Evolutionary conservation across 2,888 invertebrate species (phyloP), one percentile per base, ranked within the genome.

Genomic region (Drosophila neonasuta): DNA sequence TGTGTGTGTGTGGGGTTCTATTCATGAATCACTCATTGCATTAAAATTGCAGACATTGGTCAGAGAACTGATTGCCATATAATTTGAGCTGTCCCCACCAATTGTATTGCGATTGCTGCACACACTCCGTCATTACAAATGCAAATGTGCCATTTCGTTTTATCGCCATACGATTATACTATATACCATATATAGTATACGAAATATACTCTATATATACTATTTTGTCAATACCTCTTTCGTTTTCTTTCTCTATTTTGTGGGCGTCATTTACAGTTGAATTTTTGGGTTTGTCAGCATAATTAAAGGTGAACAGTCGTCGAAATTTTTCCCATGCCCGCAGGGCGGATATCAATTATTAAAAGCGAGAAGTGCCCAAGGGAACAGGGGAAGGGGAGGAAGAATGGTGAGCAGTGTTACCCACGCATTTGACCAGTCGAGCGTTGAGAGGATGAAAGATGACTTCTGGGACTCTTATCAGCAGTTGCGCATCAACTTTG

Each of bases 61-160:
- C 68, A 58, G n/a, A 41, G 36, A 58, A 59, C 75, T 73, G 78
- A 82, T 80, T 82, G 67, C 75, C 55, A 77, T 82, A 82, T 77
- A 82, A 82, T 80, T 82, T 74, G 57, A 63, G 51, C 69, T 63
- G 74, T 69, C 77, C 68, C 59, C 77, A 63, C 52, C 68, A 75
- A 71, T 74, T 67, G 70, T 46, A 10, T 4, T 42, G 10, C 49
- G 29, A 60, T 65, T 60, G 39, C 39, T 57, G 57, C 57, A 46
- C 9, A 34, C 11, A 8, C 30, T 15, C 20, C 5, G n/a, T 46
- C 56, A 66, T 70, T 57, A 56, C 42, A 45, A 54, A 63, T 68
- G 60, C 64, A 64, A 63, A 56, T 62, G 15, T 51, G 56, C 34
- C 68, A 62, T 62, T 69, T 41, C 39, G 39, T 15, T 41, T 41